Evolutionary conservation across 2,888 invertebrate genomes (phyloP).

Genomic region (Drosophila parthenogenetica): DNA sequence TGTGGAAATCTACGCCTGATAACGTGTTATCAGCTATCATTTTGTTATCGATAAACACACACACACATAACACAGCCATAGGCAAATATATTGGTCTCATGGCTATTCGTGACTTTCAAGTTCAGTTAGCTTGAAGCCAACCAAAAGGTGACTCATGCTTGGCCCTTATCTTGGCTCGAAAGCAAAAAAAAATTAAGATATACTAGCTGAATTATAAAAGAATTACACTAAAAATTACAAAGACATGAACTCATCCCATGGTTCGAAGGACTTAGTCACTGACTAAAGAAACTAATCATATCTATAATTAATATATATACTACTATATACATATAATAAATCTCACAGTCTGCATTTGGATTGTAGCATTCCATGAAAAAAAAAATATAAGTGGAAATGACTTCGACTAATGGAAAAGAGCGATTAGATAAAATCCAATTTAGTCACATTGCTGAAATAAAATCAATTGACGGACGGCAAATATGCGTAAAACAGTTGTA

Average conservation of each 20-base stretch:
- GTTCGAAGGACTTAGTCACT: conserved; percentile 18
- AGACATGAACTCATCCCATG: conserved; percentile 39
- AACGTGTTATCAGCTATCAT: conserved; percentile 63
- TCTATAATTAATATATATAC: conserved; percentile 23
- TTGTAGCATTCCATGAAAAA: not conserved
- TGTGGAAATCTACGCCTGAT: conserved; percentile 62
- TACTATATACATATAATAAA: conserved; percentile 47
- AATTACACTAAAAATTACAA: conserved; percentile 46
- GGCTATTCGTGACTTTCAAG: conserved; percentile 55
- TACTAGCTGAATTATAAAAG: conserved; percentile 33
- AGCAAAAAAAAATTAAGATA: not conserved
- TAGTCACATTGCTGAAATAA: conserved; percentile 17
- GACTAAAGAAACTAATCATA: conserved; percentile 37
- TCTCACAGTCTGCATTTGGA: conserved; percentile 11
- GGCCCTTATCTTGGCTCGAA: conserved; percentile 31
- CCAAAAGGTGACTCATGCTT: conserved; percentile 34
- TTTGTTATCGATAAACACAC: conserved; percentile 56
- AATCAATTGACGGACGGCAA: conserved; percentile 12
- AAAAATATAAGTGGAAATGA: conserved; percentile 29
- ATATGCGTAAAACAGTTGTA: conserved; percentile 15
- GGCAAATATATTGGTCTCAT: conserved; percentile 12
- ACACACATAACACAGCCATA: conserved; percentile 7
- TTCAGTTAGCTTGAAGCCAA: conserved; percentile 36
- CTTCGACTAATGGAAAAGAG: conserved; percentile 28
- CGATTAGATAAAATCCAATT: conserved; percentile 52